phyloP scores from a whole-genome alignment of 2,888 invertebrate species.

The Pasiphila rectangulata region DNA sequence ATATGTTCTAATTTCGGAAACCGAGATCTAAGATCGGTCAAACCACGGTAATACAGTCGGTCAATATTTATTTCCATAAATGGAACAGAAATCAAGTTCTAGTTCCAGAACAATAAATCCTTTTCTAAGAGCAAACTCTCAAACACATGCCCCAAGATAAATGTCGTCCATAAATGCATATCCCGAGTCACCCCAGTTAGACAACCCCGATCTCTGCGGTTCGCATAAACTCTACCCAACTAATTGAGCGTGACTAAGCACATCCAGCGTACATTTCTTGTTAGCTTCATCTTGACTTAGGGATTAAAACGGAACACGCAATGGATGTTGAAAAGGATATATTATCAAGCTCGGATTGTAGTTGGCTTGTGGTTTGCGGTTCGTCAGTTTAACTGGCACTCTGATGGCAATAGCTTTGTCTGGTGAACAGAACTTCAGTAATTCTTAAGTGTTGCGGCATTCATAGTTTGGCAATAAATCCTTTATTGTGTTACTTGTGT shows the following conservation, averaged over 20 bases:
- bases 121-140: background rate
- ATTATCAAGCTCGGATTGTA: conserved; percentile 13
- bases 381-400: conserved; percentile 16
- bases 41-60: too few relatives aligned
- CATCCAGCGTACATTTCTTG: conserved; percentile 26
- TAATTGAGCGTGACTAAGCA: conserved; percentile 25
- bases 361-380: conserved; percentile 14
- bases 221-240: conserved; percentile 20
- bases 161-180: conserved; percentile 28
- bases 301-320: conserved; percentile 21
- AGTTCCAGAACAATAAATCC: too few relatives aligned
- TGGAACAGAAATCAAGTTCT: too few relatives aligned
- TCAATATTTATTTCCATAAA: too few relatives aligned
- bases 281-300: conserved; percentile 4
- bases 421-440: conserved; percentile 7
- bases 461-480: conserved; percentile 5
- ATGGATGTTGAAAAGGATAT: conserved; percentile 22
- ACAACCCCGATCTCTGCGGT: conserved; percentile 24
- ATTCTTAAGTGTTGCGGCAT: conserved; percentile 12
- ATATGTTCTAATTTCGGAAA: too few relatives aligned
- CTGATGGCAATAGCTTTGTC: conserved; percentile 13
- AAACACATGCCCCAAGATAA: conserved; percentile 22
- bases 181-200: conserved; percentile 23
- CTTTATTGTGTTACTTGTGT: too few relatives aligned
- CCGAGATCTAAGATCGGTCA: too few relatives aligned